phyloP scores from a whole-genome alignment of 2,888 invertebrate species.

The Pollenia griseotomentosa region DNA sequence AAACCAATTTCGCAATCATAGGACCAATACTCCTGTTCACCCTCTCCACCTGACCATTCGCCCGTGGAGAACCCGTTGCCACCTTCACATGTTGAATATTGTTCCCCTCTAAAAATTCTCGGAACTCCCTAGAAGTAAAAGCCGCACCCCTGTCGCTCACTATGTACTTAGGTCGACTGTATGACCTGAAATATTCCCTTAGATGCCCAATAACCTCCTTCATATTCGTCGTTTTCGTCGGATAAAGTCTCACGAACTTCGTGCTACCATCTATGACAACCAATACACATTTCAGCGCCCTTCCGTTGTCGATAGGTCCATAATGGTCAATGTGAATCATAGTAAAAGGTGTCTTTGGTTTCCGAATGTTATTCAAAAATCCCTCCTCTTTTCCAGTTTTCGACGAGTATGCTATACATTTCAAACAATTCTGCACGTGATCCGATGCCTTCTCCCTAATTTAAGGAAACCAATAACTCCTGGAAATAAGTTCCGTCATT shows the following conservation, averaged over 20 bases:
- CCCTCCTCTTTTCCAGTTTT: constrained; percentile 51
- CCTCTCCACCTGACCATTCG: constrained; percentile 58
- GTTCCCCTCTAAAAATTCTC: constrained; percentile 16
- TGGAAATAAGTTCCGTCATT: constrained; percentile 29
- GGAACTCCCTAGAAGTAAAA: constrained; percentile 56
- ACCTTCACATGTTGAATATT: constrained; percentile 56
- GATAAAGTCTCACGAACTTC: constrained; percentile 56
- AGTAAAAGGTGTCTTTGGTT: constrained; percentile 47
- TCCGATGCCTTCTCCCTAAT: constrained; percentile 24
- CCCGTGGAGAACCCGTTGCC: constrained; percentile 46
- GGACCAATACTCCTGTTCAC: constrained; percentile 11
- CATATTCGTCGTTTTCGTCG: constrained; percentile 12
- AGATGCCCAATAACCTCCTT: constrained; percentile 51
- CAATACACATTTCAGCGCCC: constrained; percentile 52
- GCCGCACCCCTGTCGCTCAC: constrained; percentile 51
- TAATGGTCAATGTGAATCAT: constrained; percentile 50
- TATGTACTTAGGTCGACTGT: constrained; percentile 42
- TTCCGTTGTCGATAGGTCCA: constrained; percentile 51
- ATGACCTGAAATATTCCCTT: constrained; percentile 51
- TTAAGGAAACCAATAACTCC: constrained; percentile 51
- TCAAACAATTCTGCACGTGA: constrained; percentile 49
- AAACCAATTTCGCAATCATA: constrained; percentile 21
- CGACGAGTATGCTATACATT: constrained; percentile 42
- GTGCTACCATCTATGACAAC: constrained; percentile 62
- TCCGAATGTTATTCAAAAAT: constrained; percentile 48